A percentile compares a stretch with the other conserved stretches of the same genome.
phyloP scores from a whole-genome alignment of 30 jellyfish, hydroid and myxozoan genomes.

The Mastigias papua region DNA sequence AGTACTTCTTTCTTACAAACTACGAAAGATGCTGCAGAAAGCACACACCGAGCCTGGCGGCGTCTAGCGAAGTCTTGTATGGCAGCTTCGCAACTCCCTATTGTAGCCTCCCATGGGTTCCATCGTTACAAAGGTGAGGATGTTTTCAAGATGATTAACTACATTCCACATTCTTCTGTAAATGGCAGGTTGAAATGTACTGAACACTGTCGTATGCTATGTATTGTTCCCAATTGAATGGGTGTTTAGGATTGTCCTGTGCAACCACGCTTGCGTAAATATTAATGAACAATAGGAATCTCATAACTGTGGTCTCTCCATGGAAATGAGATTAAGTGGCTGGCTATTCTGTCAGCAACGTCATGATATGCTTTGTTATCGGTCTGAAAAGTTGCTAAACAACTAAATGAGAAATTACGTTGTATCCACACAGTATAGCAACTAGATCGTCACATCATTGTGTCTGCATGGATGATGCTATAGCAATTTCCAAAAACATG shows the following conservation, averaged over 20 bases:
- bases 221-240: conserved; percentile 23
- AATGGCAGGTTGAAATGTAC: conserved; percentile 3
- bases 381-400: neutral
- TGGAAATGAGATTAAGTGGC: conserved; percentile 32
- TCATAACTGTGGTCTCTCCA: neutral
- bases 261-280: neutral
- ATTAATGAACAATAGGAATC: neutral
- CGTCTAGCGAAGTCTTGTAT: neutral
- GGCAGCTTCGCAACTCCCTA: neutral
- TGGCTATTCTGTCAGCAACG: neutral
- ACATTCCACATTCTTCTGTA: neutral
- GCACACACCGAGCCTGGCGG: too few species aligned
- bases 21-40: neutral
- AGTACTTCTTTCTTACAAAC: neutral
- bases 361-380: neutral
- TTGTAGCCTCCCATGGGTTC: neutral
- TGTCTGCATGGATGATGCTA: too few species aligned
- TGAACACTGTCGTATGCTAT: neutral
- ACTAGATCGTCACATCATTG: too few species aligned
- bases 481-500: too few species aligned
- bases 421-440: too few species aligned
- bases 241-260: conserved; percentile 14
- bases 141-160: conserved; percentile 28
- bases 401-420: too few species aligned
- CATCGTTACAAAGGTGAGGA: neutral